Evolutionary conservation across 2,113 vertebrate genomes (phyloP), one percentile per base, ranked within the genome.

Genomic region (Willisornis vidua): DNA sequence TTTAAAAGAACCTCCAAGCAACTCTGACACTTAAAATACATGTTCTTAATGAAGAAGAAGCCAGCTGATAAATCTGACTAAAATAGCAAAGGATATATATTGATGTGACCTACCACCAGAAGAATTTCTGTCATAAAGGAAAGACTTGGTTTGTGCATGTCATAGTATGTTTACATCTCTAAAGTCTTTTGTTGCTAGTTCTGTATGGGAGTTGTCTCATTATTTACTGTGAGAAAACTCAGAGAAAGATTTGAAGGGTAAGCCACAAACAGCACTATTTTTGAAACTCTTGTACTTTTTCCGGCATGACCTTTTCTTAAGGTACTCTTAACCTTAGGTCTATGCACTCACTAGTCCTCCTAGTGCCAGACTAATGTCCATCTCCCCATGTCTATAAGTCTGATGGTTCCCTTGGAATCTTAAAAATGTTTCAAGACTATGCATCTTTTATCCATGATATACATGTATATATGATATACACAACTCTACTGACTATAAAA

Each of bases 191-290:
- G 7, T 45, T 39, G 20, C 16, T 41, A 80, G 14, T 35, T 72
- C 5, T 85, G 0, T 19, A 6, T 52, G n/a, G 46, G 26, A 73
- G 4, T 58, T 83, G 24, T 63, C 59, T 82, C 14, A 6, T 66
- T 62, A 75, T 57, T 79, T 90, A 66, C 26, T 58, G 14, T 24
- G 33, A 84, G 43, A 78, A 84, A 89, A 87, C 29, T 87, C 63
- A 74, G n/a, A 80, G 75, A 83, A 89, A 65, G 19, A 37, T 41
- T 45, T 80, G 37, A 90, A 89, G 28, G 26, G 19, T 61, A 90
- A 94, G n/a, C 63, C 94, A 92, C 77, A 91, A 81, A 77, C 71
- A 54, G 15, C 51, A 12, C 29, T 91, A 25, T 91, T 94, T 91
- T 87, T 79, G 14, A 79, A 87, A 73, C 7, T 59, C 39, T 35